These are phyloP conservation scores for Troglohyphantes excavatus DNA, from an alignment of 2,888 invertebrate genomes.

Conservation along the genomic window DNA sequence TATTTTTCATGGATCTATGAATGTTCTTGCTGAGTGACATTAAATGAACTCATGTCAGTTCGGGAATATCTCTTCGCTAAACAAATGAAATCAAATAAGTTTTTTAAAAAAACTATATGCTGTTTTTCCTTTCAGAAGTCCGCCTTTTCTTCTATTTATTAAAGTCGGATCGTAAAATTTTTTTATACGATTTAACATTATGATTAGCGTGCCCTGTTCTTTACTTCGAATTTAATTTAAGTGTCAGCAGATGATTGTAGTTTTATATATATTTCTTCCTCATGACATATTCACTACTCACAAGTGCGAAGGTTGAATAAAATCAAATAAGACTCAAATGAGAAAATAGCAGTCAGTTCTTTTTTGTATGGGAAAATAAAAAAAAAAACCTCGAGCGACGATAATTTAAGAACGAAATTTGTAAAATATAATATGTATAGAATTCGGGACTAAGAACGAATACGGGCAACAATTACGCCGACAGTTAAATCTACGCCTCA, in stretches of 20 bases:
- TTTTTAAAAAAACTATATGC: background rate
- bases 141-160: background rate
- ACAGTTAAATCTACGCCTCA: conserved; percentile 74
- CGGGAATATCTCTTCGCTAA: background rate
- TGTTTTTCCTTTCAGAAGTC: background rate
- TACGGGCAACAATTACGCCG: conserved; percentile 54
- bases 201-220: background rate
- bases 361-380: background rate
- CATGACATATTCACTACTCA: background rate
- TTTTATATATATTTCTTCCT: background rate
- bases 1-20: too few relatives aligned
- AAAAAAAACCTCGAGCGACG: conserved; percentile 6
- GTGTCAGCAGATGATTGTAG: conserved; percentile 3
- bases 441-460: conserved; percentile 16
- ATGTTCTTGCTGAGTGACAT: too few relatives aligned
- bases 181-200: background rate
- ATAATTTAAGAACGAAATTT: conserved; percentile 15
- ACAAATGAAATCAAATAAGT: background rate
- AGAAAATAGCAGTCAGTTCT: background rate
- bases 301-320: conserved; percentile 1
- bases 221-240: conserved; percentile 22
- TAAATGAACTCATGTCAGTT: background rate
- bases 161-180: background rate
- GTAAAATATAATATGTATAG: conserved; percentile 45
- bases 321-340: conserved; percentile 47